These are phyloP conservation scores for Urocitellus parryii DNA, from an alignment of 2,113 vertebrate species.

Conservation along the genomic window DNA sequence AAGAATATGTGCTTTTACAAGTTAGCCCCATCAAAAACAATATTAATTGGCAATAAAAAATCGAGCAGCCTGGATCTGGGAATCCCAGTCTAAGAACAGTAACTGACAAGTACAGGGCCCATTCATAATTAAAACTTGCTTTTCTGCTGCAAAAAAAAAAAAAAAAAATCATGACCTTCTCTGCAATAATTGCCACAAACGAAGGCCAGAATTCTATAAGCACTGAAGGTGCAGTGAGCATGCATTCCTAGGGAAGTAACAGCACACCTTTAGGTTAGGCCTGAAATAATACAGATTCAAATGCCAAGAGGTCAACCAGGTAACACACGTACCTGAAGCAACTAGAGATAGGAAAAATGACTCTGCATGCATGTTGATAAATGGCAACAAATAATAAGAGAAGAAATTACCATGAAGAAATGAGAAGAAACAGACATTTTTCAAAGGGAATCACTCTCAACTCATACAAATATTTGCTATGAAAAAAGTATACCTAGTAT, in stretches of 20 bases:
- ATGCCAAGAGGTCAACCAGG: background rate
- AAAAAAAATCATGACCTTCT: background rate
- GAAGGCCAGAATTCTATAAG: background rate
- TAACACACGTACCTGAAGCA: background rate
- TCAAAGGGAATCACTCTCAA: background rate
- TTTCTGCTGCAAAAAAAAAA: background rate
- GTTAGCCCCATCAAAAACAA: background rate
- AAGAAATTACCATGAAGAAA: background rate
- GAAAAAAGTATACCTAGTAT: background rate
- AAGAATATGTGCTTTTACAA: background rate
- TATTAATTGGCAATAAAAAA: background rate
- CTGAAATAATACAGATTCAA: background rate
- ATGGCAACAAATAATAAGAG: background rate
- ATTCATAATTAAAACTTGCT: background rate
- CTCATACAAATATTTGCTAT: background rate
- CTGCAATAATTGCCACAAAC: background rate
- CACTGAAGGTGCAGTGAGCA: too few relatives aligned
- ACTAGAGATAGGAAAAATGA: background rate
- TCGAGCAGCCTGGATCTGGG: background rate
- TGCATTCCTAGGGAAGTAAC: background rate
- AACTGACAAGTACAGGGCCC: background rate
- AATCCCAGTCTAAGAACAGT: accelerated
- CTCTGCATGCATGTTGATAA: background rate
- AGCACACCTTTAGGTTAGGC: background rate
- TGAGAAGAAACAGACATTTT: accelerated